Percentiles rank a stretch among this genome's conserved stretches.
Evolutionary conservation across 1,140 invertebrate genomes (phyloP).

Genomic region (Limonius californicus): DNA sequence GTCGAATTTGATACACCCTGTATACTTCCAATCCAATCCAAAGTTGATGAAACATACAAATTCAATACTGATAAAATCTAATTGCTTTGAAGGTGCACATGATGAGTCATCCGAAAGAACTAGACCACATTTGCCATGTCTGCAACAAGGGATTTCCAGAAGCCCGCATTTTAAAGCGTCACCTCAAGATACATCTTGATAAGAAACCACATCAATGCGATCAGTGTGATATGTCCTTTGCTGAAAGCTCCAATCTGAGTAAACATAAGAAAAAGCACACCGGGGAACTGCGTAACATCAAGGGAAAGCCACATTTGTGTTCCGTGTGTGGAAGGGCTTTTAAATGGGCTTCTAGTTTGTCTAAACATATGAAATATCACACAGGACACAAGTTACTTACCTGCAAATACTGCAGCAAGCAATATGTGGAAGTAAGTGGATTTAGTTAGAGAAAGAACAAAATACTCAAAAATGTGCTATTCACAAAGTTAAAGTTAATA

Average conservation of each 20-base stretch:
- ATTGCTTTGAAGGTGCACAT: constrained; percentile 38
- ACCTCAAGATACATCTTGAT: constrained; percentile 48
- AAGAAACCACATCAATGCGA: constrained; percentile 50
- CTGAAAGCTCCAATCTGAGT: constrained; percentile 50
- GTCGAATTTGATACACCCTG: too few species aligned
- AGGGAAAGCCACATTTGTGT: constrained; percentile 49
- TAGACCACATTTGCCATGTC: constrained; percentile 47
- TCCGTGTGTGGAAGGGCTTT: constrained; percentile 48
- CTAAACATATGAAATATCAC: constrained; percentile 51
- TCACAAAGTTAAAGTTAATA: not conserved
- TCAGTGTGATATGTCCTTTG: constrained; percentile 52
- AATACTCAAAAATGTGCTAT: too few species aligned
- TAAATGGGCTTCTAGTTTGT: constrained; percentile 49
- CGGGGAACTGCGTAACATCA: constrained; percentile 48
- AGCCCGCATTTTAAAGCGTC: constrained; percentile 48
- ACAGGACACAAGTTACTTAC: constrained; percentile 47
- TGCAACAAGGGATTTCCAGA: constrained; percentile 51
- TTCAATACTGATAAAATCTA: not conserved
- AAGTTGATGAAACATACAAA: not conserved
- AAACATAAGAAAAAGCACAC: constrained; percentile 53
- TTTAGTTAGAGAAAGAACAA: too few species aligned
- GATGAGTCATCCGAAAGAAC: constrained; percentile 44
- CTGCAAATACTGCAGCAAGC: constrained; percentile 46
- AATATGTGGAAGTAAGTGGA: constrained; percentile 46
- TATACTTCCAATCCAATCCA: too few species aligned